Evolutionary conservation across 2,797 vertebrate genomes (phyloP).

Genomic region (Aphelocoma californica): DNA sequence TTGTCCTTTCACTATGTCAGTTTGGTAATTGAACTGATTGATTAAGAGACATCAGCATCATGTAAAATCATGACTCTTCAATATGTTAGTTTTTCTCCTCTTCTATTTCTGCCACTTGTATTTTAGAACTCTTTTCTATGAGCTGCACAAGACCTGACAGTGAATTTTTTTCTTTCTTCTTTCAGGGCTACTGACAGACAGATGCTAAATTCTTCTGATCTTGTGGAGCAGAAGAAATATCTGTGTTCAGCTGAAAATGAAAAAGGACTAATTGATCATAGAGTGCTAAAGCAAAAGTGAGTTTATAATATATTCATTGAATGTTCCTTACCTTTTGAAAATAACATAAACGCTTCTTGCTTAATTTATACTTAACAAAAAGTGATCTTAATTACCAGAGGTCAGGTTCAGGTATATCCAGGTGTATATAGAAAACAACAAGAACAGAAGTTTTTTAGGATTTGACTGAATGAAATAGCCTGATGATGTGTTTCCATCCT

Average conservation of each 20-base stretch:
- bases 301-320: not conserved
- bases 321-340: not conserved
- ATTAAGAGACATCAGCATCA: not conserved
- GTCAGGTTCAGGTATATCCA: not conserved
- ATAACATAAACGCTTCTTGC: not conserved
- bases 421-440: not conserved
- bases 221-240: not conserved
- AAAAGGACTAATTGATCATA: conserved; percentile 56
- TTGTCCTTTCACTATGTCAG: not conserved
- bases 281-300: conserved; percentile 74
- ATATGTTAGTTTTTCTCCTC: not conserved
- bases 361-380: not conserved
- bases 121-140: not conserved
- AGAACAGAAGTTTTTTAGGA: not conserved
- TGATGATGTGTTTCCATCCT: not conserved
- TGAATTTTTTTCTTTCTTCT: not conserved
- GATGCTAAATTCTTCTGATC: not conserved
- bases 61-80: not conserved
- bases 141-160: not conserved
- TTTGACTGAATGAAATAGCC: not conserved
- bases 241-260: not conserved
- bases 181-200: not conserved
- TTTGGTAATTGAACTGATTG: not conserved
- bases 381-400: not conserved
- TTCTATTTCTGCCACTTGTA: not conserved